phyloP scores from a whole-genome alignment of 2,113 vertebrate species.

The Tenrec ecaudatus region DNA sequence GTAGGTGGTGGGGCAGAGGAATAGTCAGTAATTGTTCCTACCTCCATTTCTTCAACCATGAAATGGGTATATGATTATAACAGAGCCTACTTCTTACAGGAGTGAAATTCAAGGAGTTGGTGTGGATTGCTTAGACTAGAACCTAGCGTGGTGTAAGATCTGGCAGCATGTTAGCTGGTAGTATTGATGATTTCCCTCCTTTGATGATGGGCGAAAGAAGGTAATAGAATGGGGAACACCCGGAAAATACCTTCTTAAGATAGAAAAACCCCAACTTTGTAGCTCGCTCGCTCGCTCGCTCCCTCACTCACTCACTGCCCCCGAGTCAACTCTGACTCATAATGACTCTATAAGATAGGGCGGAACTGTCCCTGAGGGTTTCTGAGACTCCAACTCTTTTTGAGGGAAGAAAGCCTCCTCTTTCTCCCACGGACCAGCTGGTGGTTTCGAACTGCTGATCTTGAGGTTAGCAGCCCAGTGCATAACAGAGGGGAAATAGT shows the following conservation, averaged over 20 bases:
- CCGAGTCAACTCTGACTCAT: no score
- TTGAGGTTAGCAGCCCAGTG: no score
- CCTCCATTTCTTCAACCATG: constrained; percentile 42
- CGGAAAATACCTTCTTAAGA: neutral
- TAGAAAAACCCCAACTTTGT: neutral
- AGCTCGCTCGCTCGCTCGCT: neutral
- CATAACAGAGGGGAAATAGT: neutral
- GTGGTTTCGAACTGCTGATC: no score
- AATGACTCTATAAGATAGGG: no score
- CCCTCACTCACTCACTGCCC: no score
- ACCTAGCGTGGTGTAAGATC: neutral
- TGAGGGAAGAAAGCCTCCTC: no score
- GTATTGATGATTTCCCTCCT: neutral
- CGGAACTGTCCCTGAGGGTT: no score
- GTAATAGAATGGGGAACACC: neutral
- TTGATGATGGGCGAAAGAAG: neutral
- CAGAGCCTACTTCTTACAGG: neutral
- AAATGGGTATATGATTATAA: neutral
- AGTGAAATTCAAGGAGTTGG: neutral
- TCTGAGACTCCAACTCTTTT: no score
- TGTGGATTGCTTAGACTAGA: neutral
- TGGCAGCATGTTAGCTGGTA: neutral
- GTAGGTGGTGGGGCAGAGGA: neutral
- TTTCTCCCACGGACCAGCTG: no score
- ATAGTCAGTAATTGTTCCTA: neutral